phyloP scores from a whole-genome alignment of 2,797 vertebrate genomes.

The Pseudochromis fuscus region DNA sequence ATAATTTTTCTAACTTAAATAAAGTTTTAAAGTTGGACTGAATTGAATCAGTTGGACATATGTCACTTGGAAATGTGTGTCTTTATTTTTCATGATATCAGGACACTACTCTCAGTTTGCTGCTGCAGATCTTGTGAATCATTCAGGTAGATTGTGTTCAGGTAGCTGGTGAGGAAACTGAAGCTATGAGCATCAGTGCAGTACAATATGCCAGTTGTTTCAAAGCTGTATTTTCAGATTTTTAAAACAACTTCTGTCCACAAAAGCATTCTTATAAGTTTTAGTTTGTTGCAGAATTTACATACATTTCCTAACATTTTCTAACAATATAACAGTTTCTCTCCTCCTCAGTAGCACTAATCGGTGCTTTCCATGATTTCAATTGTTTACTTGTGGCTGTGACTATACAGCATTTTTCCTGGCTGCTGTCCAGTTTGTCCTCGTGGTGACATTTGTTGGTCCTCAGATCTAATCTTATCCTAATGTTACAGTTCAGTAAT shows the following conservation, averaged over 20 bases:
- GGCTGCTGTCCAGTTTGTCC: slow-evolving; percentile 44
- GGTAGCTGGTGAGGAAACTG: no score
- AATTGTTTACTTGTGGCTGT: slow-evolving; percentile 45
- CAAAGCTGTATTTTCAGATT: no score
- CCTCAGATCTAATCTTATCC: slow-evolving; percentile 22
- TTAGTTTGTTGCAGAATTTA: no score
- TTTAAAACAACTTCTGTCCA: no score
- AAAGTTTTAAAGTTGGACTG: neutral
- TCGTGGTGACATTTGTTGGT: slow-evolving; percentile 51
- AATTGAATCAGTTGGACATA: neutral
- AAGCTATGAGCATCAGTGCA: no score
- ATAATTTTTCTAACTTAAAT: neutral
- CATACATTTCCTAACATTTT: no score
- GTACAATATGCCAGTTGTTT: no score
- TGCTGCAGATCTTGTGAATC: neutral
- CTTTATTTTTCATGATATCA: no score
- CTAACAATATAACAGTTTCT: neutral
- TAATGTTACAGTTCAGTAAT: slow-evolving; percentile 21
- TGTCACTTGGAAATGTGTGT: no score
- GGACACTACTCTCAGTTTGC: neutral
- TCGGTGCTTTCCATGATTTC: slow-evolving; percentile 9
- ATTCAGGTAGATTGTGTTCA: no score
- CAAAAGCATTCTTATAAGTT: no score
- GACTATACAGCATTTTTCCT: slow-evolving; percentile 32
- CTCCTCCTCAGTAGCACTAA: slow-evolving; percentile 6